These are phyloP conservation scores for Aleiodes sp. DNA, from an alignment of 1,140 invertebrate species.

Conservation along the genomic window DNA sequence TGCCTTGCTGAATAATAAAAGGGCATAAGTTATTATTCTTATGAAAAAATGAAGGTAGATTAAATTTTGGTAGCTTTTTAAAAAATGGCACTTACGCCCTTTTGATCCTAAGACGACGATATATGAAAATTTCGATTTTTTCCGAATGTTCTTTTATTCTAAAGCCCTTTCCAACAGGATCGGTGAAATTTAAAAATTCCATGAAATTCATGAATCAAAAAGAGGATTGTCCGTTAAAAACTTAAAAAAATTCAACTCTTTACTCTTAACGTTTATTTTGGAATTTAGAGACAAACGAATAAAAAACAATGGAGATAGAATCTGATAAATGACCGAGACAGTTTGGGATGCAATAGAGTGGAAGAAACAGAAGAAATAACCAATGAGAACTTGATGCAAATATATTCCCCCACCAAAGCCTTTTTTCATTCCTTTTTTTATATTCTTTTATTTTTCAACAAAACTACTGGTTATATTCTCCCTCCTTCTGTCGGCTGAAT, in stretches of 20 bases:
- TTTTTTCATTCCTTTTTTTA: background rate
- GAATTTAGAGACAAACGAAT: conserved; percentile 24
- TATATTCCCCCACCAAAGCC: conserved; percentile 29
- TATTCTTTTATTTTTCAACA: conserved; percentile 18
- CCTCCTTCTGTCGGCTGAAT: background rate
- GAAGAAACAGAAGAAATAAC: background rate
- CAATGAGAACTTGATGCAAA: conserved; percentile 41
- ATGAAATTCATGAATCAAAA: too few species aligned
- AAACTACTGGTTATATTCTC: background rate
- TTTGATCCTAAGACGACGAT: too few species aligned
- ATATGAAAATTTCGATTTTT: too few species aligned
- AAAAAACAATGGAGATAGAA: conserved; percentile 44
- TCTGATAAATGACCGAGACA: conserved; percentile 44
- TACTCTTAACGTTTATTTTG: background rate
- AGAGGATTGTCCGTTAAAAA: background rate
- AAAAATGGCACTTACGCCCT: too few species aligned
- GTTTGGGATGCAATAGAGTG: background rate
- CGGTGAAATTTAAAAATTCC: too few species aligned
- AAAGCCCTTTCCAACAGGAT: too few species aligned
- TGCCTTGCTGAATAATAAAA: too few species aligned
- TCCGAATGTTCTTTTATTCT: too few species aligned
- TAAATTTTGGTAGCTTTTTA: too few species aligned
- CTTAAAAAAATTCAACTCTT: background rate
- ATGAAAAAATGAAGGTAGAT: too few species aligned
- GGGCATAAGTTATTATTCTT: too few species aligned